Evolutionary conservation across 2,113 vertebrate species (phyloP).

Genomic region (Serilophus lunatus): DNA sequence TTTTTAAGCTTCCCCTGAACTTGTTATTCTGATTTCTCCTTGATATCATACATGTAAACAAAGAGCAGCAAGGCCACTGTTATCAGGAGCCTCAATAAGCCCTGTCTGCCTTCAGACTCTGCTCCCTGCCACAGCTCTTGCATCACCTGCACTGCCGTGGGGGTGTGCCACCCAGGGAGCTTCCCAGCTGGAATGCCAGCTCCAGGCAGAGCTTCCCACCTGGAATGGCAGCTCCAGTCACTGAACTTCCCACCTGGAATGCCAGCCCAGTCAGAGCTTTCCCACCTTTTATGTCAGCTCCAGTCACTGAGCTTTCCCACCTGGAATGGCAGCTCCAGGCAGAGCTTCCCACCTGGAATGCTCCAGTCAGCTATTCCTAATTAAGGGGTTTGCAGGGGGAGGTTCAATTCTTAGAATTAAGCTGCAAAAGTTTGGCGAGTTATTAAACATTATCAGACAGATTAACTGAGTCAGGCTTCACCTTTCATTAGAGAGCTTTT

Average conservation of each 20-base stretch:
- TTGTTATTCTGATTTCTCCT: not conserved
- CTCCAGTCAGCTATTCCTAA: not conserved
- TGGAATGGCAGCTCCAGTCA: too few relatives aligned
- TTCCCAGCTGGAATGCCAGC: not conserved
- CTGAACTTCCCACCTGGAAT: not conserved
- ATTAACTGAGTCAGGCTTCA: not conserved
- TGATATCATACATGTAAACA: not conserved
- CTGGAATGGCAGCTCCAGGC: not conserved
- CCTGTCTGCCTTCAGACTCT: not conserved
- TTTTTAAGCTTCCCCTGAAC: not conserved
- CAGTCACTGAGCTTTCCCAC: not conserved
- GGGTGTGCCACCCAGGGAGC: not conserved
- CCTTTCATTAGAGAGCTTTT: not conserved
- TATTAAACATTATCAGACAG: not conserved
- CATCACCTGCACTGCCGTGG: not conserved
- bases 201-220: too few relatives aligned
- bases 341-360: not conserved
- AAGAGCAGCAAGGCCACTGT: not conserved
- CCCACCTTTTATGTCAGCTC: not conserved
- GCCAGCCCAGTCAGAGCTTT: not conserved
- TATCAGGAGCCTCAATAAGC: not conserved
- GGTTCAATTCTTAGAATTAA: not conserved
- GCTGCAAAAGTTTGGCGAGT: not conserved
- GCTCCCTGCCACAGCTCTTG: not conserved
- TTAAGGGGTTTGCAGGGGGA: not conserved